Percentiles rank a stretch among this genome's conserved stretches.
Conservation (phyloP, 2,113 vertebrate genomes). For the Hemibagrus wyckioides region DNA sequence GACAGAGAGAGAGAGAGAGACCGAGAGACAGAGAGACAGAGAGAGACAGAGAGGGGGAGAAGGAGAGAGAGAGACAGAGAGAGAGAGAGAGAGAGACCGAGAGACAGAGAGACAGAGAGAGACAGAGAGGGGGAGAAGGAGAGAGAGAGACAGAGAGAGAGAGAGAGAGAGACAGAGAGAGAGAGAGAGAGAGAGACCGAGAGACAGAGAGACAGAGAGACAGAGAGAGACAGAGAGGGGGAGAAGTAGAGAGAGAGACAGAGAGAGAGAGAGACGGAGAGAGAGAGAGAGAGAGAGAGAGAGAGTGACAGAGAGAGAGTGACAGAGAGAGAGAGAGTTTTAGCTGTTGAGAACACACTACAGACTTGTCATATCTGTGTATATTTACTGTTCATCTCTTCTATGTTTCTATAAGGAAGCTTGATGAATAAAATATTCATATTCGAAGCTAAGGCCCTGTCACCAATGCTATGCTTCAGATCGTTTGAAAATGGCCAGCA, state of each 20-base stretch:
- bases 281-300: too few species aligned
- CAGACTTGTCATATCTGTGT: background rate
- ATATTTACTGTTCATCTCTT: background rate
- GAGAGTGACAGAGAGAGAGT: too few species aligned
- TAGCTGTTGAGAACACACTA: constrained; percentile 6
- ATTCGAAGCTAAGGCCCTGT: background rate
- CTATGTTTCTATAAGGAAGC: background rate
- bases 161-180: background rate
- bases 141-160: background rate
- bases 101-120: background rate
- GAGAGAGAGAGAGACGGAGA: background rate
- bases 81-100: background rate
- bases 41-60: background rate
- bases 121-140: too few species aligned
- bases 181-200: too few species aligned
- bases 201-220: background rate
- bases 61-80: background rate
- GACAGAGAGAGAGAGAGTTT: background rate
- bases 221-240: background rate
- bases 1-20: background rate
- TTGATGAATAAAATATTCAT: background rate
- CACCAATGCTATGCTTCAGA: constrained; percentile 23
- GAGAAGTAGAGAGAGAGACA: background rate
- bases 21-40: too few species aligned
- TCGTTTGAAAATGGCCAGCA: constrained; percentile 33